Evolutionary conservation across 2,888 invertebrate species (phyloP), one percentile per base, ranked within the genome.

Genomic region (Brenthis hecate): DNA sequence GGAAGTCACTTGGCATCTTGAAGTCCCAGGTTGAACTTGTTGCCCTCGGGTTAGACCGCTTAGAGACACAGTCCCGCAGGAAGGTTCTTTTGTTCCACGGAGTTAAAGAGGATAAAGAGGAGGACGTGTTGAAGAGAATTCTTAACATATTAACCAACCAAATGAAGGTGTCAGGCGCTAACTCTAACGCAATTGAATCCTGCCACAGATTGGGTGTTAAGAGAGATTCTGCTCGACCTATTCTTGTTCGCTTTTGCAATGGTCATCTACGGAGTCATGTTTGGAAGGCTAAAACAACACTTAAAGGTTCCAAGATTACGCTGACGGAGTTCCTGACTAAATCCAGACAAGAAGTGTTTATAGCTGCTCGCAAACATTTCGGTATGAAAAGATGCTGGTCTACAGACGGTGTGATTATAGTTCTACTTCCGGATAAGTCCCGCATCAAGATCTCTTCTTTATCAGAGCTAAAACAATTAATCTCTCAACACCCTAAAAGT

Each of bases 1-100:
- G 51, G 54, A 65, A 58, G 32, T 13, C 19, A 13, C 36, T 58
- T 8, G 8, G 57, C 32, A 36, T 53, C 1, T 48, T 65, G 8
- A 57, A 51, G 6, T 53, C 65, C 32, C 57, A 57, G 23, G 53
- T 66, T 1, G 65, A 65, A 28, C 57, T 57, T 50, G 11, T 65
- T 16, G 57, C 16, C 8, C 47, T 53, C 43, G 43, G 43, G 5
- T 13, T 67, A 6, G 66, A 62, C 11, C 48, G 51, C 14, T 28
- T 56, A n/a, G 53, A 63, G 43, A 62, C 57, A 19, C 23, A 56
- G n/a, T 51, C 56, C 8, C 43, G n/a, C 23, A n/a, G 51, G 57
- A 67, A 67, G 16, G 56, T 67, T 5, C 48, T 62, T 16, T 36
- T 62, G 0, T 23, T 56, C 6, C 53, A 62, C 56, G 57, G 63